A percentile compares a stretch with the other conserved stretches of the same genome.
Conservation (phyloP, 2,888 invertebrate genomes). For the Phyto melanocephala region DNA sequence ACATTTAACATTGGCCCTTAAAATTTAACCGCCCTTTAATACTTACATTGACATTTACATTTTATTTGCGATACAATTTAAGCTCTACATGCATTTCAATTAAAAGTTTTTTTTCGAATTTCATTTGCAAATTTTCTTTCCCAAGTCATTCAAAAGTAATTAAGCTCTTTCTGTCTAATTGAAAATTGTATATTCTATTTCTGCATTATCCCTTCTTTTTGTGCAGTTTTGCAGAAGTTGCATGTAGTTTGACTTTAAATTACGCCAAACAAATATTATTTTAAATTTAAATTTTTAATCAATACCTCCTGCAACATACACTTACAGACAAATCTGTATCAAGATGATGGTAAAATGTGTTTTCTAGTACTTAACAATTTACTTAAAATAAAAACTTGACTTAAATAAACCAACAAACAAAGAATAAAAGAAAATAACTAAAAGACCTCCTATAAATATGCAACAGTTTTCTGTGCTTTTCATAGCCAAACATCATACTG, state of each 20-base stretch:
- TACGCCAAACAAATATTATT: constrained; percentile 36
- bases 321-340: background rate
- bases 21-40: too few relatives aligned
- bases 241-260: background rate
- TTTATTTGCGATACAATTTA: too few relatives aligned
- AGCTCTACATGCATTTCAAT: too few relatives aligned
- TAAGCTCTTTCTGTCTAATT: constrained; percentile 15
- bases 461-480: constrained; percentile 49
- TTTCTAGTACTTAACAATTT: background rate
- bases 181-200: background rate
- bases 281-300: constrained; percentile 37
- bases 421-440: background rate
- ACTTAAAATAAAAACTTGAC: background rate
- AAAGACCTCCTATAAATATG: constrained; percentile 46
- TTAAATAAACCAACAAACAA: constrained; percentile 1
- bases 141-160: constrained; percentile 22
- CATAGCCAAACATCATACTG: background rate
- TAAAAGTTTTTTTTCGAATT: too few relatives aligned
- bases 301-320: constrained; percentile 4
- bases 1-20: too few relatives aligned
- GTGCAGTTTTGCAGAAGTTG: background rate
- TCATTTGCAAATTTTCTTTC: too few relatives aligned
- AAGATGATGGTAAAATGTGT: too few relatives aligned
- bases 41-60: too few relatives aligned
- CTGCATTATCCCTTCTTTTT: background rate